Evolutionary conservation across 2,797 vertebrate species (phyloP).

Genomic region (Salmo trutta): DNA sequence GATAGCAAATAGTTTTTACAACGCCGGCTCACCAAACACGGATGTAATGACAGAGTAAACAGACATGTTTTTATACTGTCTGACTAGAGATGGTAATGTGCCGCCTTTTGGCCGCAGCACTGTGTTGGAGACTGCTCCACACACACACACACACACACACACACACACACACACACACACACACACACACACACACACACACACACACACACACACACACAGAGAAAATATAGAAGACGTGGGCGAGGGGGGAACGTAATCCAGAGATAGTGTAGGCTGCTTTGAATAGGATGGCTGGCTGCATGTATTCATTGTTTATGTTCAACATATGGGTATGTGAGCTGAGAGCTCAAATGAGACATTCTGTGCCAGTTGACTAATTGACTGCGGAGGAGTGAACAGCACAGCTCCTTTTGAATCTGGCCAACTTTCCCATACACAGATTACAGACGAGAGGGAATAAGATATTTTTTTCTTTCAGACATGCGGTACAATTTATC

Average conservation of each 20-base stretch:
- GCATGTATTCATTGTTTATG: neutral
- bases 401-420: neutral
- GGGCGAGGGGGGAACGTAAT: neutral
- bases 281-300: neutral
- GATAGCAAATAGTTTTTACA: neutral
- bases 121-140: too few relatives aligned
- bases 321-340: conserved; percentile 1
- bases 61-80: conserved; percentile 4
- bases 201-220: too few relatives aligned
- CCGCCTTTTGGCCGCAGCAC: neutral
- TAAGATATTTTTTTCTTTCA: neutral
- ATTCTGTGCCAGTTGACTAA: neutral
- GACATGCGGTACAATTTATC: neutral
- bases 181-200: neutral
- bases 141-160: too few relatives aligned
- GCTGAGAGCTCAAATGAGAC: neutral
- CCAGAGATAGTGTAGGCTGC: neutral
- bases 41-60: conserved; percentile 2
- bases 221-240: neutral
- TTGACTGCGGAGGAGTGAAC: neutral
- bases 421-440: neutral
- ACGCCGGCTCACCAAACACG: neutral
- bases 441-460: neutral
- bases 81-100: neutral
- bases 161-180: neutral